phyloP scores from a whole-genome alignment of 2,888 invertebrate species.

The Cheilosia vulpina region DNA sequence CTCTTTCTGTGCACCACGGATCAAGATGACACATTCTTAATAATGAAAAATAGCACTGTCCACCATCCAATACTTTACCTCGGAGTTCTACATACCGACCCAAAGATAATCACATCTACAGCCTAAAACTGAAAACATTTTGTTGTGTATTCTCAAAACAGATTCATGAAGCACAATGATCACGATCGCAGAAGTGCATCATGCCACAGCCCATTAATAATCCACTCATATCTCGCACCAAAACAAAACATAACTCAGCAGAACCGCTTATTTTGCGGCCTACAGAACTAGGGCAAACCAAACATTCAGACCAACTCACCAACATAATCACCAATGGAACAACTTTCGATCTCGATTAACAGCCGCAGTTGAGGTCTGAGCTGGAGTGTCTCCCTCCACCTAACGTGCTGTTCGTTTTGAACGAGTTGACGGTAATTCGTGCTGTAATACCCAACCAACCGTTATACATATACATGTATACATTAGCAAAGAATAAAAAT shows the following conservation, averaged over 20 bases:
- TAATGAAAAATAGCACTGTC: background rate
- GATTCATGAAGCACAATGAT: slow-evolving; percentile 4
- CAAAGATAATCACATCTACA: slow-evolving; percentile 5
- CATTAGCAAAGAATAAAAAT: slow-evolving; percentile 17
- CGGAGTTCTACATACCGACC: background rate
- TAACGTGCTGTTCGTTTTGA: slow-evolving; percentile 46
- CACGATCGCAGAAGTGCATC: slow-evolving; percentile 20
- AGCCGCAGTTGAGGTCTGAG: slow-evolving; percentile 38
- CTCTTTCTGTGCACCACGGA: no score
- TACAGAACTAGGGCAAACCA: slow-evolving; percentile 65
- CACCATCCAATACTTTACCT: background rate
- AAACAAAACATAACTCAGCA: slow-evolving; percentile 64
- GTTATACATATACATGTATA: slow-evolving; percentile 21
- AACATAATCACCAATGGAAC: slow-evolving; percentile 62
- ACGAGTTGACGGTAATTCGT: slow-evolving; percentile 41
- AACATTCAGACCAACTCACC: slow-evolving; percentile 61
- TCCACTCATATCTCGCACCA: slow-evolving; percentile 37
- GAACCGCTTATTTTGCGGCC: slow-evolving; percentile 50
- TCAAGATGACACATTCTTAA: no score
- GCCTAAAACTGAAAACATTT: background rate
- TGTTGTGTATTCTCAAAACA: background rate
- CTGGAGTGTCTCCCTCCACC: slow-evolving; percentile 24
- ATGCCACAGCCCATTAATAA: slow-evolving; percentile 25
- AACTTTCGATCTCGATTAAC: slow-evolving; percentile 70
- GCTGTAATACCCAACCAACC: slow-evolving; percentile 51